Percentiles rank a stretch among this genome's conserved stretches.
These are phyloP conservation scores for Apantesis nais DNA, from an alignment of 2,888 invertebrate genomes.

Conservation along the genomic window DNA sequence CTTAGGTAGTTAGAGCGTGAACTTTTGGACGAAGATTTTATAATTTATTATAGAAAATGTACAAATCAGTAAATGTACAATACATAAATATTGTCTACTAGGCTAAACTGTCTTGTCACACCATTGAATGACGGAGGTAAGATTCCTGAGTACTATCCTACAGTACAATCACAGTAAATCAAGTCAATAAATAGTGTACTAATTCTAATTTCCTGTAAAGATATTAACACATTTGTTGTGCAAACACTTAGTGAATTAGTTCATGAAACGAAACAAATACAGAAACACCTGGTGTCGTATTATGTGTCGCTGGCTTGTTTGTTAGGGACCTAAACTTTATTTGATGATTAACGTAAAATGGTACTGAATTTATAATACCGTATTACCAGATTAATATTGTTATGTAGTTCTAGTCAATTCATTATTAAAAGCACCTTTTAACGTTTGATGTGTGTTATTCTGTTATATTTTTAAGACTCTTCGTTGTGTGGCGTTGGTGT, in stretches of 20 bases:
- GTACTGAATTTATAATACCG: not conserved
- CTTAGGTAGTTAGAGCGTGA: no score
- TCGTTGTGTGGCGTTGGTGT: no score
- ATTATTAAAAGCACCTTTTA: not conserved
- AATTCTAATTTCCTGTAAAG: slow-evolving; percentile 13
- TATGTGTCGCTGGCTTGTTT: slow-evolving; percentile 9
- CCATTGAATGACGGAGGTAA: not conserved
- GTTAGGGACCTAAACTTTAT: slow-evolving; percentile 2
- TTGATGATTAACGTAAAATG: not conserved
- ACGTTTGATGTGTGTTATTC: not conserved
- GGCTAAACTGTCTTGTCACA: no score
- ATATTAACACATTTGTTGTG: not conserved
- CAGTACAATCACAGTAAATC: not conserved
- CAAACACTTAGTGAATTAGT: slow-evolving; percentile 16
- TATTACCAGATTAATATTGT: not conserved
- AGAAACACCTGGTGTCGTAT: slow-evolving; percentile 16
- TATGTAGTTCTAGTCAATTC: not conserved
- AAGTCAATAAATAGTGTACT: not conserved
- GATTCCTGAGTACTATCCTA: not conserved
- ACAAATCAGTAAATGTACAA: not conserved
- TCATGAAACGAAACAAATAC: slow-evolving; percentile 16
- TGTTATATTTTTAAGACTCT: not conserved
- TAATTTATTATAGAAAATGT: no score
- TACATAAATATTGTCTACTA: not conserved
- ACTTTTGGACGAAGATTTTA: no score